Conservation (phyloP, 1,140 invertebrate genomes). For the Zaprionus africanus region DNA sequence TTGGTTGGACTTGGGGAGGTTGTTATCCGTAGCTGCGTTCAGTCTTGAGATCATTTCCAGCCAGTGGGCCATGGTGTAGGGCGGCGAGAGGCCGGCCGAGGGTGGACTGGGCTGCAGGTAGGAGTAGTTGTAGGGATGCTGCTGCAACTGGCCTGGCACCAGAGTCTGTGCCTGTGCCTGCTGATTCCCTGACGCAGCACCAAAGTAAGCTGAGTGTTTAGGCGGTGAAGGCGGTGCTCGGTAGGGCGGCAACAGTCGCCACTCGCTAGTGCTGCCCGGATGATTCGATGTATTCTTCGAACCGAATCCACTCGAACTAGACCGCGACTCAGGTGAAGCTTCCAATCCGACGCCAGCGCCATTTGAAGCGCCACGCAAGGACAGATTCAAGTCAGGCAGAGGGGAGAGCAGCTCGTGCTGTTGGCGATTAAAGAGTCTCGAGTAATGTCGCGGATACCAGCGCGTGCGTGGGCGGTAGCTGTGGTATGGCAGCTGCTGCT, state of each 20-base stretch:
- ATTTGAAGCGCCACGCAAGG: constrained; percentile 68
- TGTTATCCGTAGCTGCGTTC: constrained; percentile 85
- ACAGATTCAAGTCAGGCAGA: constrained; percentile 84
- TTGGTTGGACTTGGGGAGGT: constrained; percentile 85
- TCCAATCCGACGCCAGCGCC: constrained; percentile 85
- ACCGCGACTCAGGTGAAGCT: constrained; percentile 93
- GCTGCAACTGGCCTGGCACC: constrained; percentile 40
- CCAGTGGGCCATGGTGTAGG: constrained; percentile 87
- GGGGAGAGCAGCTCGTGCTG: constrained; percentile 87
- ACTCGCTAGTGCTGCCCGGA: constrained; percentile 90
- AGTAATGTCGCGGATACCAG: constrained; percentile 86
- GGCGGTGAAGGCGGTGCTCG: constrained; percentile 88
- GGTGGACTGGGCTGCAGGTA: constrained; percentile 51
- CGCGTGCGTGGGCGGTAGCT: constrained; percentile 85
- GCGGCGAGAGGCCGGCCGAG: constrained; percentile 85
- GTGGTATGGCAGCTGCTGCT: constrained; percentile 84
- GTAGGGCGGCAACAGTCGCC: constrained; percentile 90
- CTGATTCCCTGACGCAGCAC: constrained; percentile 41
- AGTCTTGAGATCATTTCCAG: constrained; percentile 86
- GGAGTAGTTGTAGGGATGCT: constrained; percentile 48
- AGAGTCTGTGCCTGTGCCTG: constrained; percentile 69
- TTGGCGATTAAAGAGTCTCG: constrained; percentile 87
- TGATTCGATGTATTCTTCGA: constrained; percentile 96
- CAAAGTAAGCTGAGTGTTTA: constrained; percentile 63
- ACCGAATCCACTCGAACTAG: constrained; percentile 94